Conservation (phyloP, 2,113 vertebrate genomes). For the Thoracochromis brauschi region DNA sequence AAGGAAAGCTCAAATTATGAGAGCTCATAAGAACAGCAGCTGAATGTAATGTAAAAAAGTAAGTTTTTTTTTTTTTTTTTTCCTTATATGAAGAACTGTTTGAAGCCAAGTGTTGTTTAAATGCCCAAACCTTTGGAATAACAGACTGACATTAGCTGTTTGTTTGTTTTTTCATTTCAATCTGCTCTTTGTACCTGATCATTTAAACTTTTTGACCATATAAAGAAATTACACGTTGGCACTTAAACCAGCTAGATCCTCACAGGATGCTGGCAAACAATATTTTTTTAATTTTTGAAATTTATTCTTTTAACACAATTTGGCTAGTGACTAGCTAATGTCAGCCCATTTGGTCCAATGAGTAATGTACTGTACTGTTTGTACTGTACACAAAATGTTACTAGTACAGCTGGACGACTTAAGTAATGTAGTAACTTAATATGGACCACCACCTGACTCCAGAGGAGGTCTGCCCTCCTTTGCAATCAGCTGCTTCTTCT, state of each 20-base stretch:
- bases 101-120: neutral
- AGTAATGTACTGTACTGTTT: neutral
- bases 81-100: neutral
- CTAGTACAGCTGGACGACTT: neutral
- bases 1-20: neutral
- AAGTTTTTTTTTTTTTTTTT: neutral
- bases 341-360: neutral
- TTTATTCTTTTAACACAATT: neutral
- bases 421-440: neutral
- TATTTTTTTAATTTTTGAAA: neutral
- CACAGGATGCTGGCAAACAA: neutral
- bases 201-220: neutral
- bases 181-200: neutral
- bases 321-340: neutral
- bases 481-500: conserved; percentile 11
- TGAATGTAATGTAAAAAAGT: neutral
- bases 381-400: neutral
- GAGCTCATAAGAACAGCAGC: neutral
- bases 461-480: neutral
- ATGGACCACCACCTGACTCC: conserved; percentile 12
- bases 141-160: neutral
- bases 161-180: neutral
- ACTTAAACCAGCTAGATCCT: neutral
- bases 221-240: neutral
- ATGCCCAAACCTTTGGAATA: neutral